Base-by-base conservation (phyloP, 2,797 vertebrate species). In the Betta splendens region DNA sequence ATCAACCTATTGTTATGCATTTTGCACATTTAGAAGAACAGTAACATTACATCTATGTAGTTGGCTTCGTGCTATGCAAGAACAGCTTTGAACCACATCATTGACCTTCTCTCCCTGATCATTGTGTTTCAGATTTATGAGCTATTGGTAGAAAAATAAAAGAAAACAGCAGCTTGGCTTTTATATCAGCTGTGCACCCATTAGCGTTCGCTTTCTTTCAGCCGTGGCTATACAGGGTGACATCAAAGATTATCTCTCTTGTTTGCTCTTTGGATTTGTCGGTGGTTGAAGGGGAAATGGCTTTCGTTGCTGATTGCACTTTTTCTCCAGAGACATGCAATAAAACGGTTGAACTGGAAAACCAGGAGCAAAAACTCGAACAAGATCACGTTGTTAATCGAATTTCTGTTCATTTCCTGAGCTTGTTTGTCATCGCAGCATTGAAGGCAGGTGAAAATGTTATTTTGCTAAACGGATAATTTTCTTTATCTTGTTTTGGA, bases 1-100 rank as follows among this genome's bases (percentile, higher is more conserved):
- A 79, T 91, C 87, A 94, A 94, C 88, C 77, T 94, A 94, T 95
- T 89, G 91, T 93, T 95, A 94, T 93, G 94, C 94, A 93, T 94
- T 97, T 96, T 95, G 94, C 94, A 97, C 94, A 97, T 92, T 86
- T 97, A 95, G 94, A 93, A 88, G 89, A 94, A 85, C 63, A 89
- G 92, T 91, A 83, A 80, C 93, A 94, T 94, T 91, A 94, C 92
- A 92, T 95, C 88, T 81, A 91, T 75, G 82, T 96, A 95, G 94
- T 96, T 89, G 91, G 95, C 95, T 95, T 98, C 85, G 92, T 96
- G 96, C 97, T 97, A 97, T 95, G 94, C 95, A 97, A 97, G 89
- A 91, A 96, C 84, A 92, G 94, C 94, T 94, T 92, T 92, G 81
- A 94, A 92, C 90, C 92, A 94, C 91, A 85, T 94, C 90, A 93